These are phyloP conservation scores for Campoplex nolae DNA, from an alignment of 2,888 invertebrate species.

Conservation along the genomic window DNA sequence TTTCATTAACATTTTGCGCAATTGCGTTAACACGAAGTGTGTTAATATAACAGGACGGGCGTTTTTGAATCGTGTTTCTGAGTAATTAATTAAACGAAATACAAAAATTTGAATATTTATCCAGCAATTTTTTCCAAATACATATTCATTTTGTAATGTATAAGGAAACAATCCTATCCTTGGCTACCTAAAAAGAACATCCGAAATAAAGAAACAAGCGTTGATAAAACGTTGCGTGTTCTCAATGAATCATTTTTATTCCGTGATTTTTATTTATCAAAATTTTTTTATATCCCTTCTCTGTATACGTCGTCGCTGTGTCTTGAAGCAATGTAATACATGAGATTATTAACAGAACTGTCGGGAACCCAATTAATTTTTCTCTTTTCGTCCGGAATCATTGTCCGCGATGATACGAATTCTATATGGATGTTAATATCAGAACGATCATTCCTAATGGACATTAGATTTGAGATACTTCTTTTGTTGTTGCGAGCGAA, in stretches of 20 bases:
- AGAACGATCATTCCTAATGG: constrained; percentile 48
- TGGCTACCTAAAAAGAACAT: neutral
- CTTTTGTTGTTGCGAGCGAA: constrained; percentile 57
- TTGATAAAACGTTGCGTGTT: constrained; percentile 74
- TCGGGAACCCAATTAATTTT: constrained; percentile 23
- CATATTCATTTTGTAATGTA: neutral
- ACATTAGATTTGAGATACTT: constrained; percentile 32
- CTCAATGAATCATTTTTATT: constrained; percentile 79
- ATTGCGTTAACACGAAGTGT: neutral
- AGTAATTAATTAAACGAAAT: neutral
- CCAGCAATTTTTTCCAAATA: neutral
- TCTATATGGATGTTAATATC: constrained; percentile 56
- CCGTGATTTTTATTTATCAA: constrained; percentile 81
- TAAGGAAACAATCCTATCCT: neutral
- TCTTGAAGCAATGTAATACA: constrained; percentile 69
- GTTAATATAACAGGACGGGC: neutral
- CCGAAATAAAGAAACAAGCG: constrained; percentile 73
- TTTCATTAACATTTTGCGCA: neutral
- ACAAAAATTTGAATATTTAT: neutral
- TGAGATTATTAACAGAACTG: constrained; percentile 50
- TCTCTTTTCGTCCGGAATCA: constrained; percentile 16
- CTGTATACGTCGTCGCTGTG: constrained; percentile 74
- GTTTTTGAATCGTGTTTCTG: neutral
- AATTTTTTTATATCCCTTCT: constrained; percentile 78
- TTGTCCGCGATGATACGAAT: constrained; percentile 47